These are phyloP conservation scores for Tetrao urogallus DNA, from an alignment of 2,113 vertebrate species.

Conservation along the genomic window DNA sequence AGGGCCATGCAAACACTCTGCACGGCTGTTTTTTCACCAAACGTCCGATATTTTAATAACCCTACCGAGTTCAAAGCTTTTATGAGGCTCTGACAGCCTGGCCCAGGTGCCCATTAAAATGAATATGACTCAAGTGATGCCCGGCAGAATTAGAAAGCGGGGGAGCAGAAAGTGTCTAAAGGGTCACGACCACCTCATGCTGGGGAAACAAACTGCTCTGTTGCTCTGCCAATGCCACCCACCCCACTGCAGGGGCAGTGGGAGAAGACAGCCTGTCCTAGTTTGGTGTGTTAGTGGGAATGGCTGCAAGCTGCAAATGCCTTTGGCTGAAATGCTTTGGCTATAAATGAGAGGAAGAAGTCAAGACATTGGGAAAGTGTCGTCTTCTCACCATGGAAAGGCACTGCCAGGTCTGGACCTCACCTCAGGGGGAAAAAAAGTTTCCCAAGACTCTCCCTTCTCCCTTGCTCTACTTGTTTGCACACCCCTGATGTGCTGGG, in stretches of 20 bases:
- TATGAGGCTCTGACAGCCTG: background rate
- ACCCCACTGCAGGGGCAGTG: background rate
- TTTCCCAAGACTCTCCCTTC: background rate
- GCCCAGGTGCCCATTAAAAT: background rate
- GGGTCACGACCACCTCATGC: background rate
- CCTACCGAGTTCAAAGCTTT: background rate
- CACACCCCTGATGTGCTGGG: background rate
- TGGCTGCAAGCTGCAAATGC: background rate
- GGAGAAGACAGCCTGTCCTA: background rate
- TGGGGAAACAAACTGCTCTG: background rate
- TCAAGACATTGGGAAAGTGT: accelerated
- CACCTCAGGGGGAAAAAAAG: background rate
- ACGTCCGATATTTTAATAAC: background rate
- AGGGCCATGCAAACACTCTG: constrained; percentile 1
- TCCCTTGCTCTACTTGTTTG: background rate
- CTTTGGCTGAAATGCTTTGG: background rate
- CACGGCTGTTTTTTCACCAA: background rate
- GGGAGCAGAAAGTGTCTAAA: background rate
- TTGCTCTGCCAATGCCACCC: background rate
- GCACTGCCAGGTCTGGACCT: background rate
- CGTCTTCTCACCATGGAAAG: accelerated
- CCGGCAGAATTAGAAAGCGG: background rate
- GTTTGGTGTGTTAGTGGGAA: background rate
- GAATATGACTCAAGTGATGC: background rate
- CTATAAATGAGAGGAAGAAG: background rate